phyloP scores from a whole-genome alignment of 2,797 vertebrate genomes.

The Danio albolineatus region DNA sequence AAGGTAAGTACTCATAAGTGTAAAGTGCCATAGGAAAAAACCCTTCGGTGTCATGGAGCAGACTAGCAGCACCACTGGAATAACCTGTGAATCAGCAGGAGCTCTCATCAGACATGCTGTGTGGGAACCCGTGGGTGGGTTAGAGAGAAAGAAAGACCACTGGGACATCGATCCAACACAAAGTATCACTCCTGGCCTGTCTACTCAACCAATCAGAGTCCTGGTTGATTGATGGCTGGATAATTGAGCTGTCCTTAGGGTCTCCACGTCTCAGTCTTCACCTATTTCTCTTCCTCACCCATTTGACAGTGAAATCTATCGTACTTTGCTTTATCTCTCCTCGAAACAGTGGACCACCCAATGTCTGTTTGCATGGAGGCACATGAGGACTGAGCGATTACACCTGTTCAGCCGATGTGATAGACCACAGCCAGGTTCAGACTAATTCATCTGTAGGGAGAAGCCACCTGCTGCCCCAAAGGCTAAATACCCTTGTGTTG shows the following conservation, averaged over 20 bases:
- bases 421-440: constrained; percentile 70
- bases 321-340: constrained; percentile 76
- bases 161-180: constrained; percentile 75
- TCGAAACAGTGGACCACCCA: constrained; percentile 74
- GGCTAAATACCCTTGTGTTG: constrained; percentile 68
- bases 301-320: constrained; percentile 71
- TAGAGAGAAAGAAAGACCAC: constrained; percentile 63
- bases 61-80: constrained; percentile 23
- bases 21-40: not conserved
- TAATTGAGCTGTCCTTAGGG: constrained; percentile 79
- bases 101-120: constrained; percentile 31
- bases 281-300: constrained; percentile 62
- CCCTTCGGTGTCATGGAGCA: constrained; percentile 32
- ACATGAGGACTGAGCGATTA: constrained; percentile 67
- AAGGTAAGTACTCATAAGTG: constrained; percentile 6
- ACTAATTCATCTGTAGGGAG: constrained; percentile 77
- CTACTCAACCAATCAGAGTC: constrained; percentile 75
- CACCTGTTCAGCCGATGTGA: constrained; percentile 59
- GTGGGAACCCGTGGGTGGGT: constrained; percentile 62
- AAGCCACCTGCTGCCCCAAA: constrained; percentile 72
- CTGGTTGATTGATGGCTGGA: constrained; percentile 77
- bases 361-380: constrained; percentile 72
- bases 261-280: constrained; percentile 71
- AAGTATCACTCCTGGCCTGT: constrained; percentile 73
- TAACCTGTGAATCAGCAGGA: constrained; percentile 54